Base-by-base conservation (phyloP, 2,888 invertebrate genomes). In the Cryptus armator region DNA sequence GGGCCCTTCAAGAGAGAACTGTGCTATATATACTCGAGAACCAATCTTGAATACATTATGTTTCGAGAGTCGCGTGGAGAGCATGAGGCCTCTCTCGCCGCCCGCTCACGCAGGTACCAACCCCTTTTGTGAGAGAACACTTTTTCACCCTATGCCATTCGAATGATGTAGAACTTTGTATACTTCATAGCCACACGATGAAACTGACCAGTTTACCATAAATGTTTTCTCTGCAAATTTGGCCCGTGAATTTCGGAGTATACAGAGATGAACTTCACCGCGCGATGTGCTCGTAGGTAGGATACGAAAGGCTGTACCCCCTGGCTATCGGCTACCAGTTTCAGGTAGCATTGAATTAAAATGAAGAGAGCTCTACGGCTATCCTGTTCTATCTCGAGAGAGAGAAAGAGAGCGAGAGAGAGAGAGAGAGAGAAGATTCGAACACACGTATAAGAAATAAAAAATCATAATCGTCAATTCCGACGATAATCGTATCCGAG, bases 381-480 rank as follows among this genome's bases (percentile, higher is more conserved):
- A 1, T 70, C 16, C 74, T 48, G 9, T 43, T 56, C 1, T 37
- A 44, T 56, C 12, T n/a, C 5, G 51, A 51, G n/a, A n/a, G n/a
- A 48, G 43, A 56, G 19, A 14, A 7, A 12, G 29, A n/a, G n/a
- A n/a, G n/a, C n/a, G n/a, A n/a, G n/a, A n/a, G n/a, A n/a, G n/a
- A n/a, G n/a, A n/a, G n/a, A n/a, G n/a, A n/a, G n/a, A n/a, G n/a
- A 32, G 48, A 32, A 9, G 16, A 48, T 37, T 12, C 37, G 37
- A 71, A 16, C 7, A 0, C 14, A 64, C 32, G 16, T 29, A 32
- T 48, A 3, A 29, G 7, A 12, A 59, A 59, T 29, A 62, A 62
- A 44, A 74, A 48, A 74, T 46, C 16, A 44, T 74, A 62, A 74
- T 74, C 62, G 74, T 74, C 66, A 66, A 66, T 66, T 53, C 66